These are phyloP conservation scores for Hypotaenidia okinawae DNA, from an alignment of 2,797 vertebrate species.

Conservation along the genomic window DNA sequence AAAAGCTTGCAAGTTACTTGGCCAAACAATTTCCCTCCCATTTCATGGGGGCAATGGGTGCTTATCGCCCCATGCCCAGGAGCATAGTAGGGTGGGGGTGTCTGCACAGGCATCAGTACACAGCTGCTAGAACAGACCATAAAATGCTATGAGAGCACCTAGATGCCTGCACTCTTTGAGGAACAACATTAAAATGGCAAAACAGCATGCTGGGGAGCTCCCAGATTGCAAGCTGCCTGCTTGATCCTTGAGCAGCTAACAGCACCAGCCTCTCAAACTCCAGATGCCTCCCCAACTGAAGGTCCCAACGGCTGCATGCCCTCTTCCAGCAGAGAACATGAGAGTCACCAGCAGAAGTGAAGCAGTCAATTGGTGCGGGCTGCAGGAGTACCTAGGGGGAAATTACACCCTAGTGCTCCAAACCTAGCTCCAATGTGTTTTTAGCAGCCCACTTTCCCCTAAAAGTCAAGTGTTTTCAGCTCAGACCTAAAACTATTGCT, in stretches of 20 bases:
- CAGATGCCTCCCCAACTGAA: not conserved
- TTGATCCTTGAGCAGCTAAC: not conserved
- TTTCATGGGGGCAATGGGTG: fast-evolving
- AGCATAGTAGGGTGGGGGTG: not conserved
- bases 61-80: fast-evolving
- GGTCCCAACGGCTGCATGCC: not conserved
- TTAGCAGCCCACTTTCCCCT: not conserved
- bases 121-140: not conserved
- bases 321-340: not conserved
- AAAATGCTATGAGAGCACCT: not conserved
- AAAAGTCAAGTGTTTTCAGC: not conserved
- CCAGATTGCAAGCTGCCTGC: not conserved
- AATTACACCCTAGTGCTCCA: not conserved
- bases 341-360: not conserved
- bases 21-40: not conserved
- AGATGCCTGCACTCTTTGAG: too few species aligned
- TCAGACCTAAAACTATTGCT: not conserved
- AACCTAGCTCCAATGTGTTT: not conserved
- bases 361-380: not conserved
- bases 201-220: not conserved
- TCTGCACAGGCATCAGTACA: fast-evolving
- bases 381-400: not conserved
- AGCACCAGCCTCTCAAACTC: not conserved
- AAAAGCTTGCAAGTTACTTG: not conserved
- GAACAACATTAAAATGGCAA: not conserved